phyloP scores from a whole-genome alignment of 1,140 invertebrate genomes.

The Zaprionus taronus region DNA sequence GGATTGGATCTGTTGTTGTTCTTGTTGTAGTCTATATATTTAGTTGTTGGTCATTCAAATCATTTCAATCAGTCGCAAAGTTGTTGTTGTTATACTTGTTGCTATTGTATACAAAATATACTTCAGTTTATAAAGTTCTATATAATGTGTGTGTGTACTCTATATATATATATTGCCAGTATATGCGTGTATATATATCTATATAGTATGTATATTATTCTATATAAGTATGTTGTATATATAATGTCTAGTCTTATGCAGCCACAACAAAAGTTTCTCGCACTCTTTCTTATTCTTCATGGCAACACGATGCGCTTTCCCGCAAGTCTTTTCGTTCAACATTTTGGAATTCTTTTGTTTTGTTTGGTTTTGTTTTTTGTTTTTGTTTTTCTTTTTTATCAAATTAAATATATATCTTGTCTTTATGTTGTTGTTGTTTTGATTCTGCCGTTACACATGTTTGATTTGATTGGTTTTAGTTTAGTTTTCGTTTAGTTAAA shows the following conservation, averaged over 20 bases:
- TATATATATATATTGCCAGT: slow-evolving; percentile 54
- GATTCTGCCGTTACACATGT: slow-evolving; percentile 54
- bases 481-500: slow-evolving; percentile 12
- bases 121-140: slow-evolving; percentile 46
- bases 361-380: neutral
- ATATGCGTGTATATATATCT: slow-evolving; percentile 17
- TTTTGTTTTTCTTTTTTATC: slow-evolving; percentile 44
- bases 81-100: slow-evolving; percentile 42
- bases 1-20: slow-evolving; percentile 17
- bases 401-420: slow-evolving; percentile 28
- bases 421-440: slow-evolving; percentile 29
- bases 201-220: slow-evolving; percentile 14
- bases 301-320: slow-evolving; percentile 45
- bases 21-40: slow-evolving; percentile 15
- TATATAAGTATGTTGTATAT: slow-evolving; percentile 30
- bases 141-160: slow-evolving; percentile 43
- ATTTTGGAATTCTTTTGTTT: slow-evolving; percentile 68
- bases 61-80: slow-evolving; percentile 40
- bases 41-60: slow-evolving; percentile 35
- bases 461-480: slow-evolving; percentile 30
- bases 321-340: slow-evolving; percentile 78
- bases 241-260: slow-evolving; percentile 38
- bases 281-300: slow-evolving; percentile 3
- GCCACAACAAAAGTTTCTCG: slow-evolving; percentile 20
- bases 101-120: slow-evolving; percentile 72